Evolutionary conservation across 23 tunicate genomes (phyloP).

Genomic region (Trididemnum clinides): DNA sequence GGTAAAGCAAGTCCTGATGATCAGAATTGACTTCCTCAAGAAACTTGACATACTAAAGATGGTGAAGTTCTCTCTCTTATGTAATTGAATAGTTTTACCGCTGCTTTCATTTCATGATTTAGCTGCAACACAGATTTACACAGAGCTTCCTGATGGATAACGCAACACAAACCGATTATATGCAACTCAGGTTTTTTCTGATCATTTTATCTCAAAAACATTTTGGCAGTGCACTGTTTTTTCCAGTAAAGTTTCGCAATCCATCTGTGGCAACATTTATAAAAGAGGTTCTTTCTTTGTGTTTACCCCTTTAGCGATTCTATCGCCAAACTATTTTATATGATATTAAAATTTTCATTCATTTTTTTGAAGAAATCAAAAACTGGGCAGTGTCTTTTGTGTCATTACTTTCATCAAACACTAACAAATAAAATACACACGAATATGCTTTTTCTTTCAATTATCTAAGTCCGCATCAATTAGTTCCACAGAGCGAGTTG

Average conservation of each 20-base stretch:
- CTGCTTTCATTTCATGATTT: conserved; percentile 36
- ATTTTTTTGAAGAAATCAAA: conserved; percentile 33
- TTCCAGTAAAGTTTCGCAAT: conserved; percentile 25
- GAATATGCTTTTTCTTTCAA: not conserved
- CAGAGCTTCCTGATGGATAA: conserved; percentile 32
- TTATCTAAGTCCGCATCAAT: not conserved
- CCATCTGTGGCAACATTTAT: conserved; percentile 40
- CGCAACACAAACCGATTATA: not conserved
- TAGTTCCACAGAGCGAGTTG: not conserved
- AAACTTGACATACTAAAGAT: conserved; percentile 17
- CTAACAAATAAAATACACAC: conserved; percentile 2
- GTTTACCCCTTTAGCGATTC: conserved; percentile 7
- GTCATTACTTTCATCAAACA: too few relatives aligned
- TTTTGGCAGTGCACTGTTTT: conserved; percentile 39
- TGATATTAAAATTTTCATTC: conserved; percentile 33
- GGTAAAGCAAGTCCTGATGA: conserved; percentile 38
- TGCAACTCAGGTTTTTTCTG: conserved; percentile 11
- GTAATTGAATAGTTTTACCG: conserved; percentile 33
- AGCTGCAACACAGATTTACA: conserved; percentile 41
- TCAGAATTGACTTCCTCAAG: conserved; percentile 29
- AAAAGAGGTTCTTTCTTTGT: conserved; percentile 24
- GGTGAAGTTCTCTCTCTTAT: conserved; percentile 31
- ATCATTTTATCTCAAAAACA: conserved; percentile 8
- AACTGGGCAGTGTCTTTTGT: conserved; percentile 61
- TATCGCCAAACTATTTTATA: conserved; percentile 33